Base-by-base conservation (phyloP, 1,140 invertebrate genomes). In the Caenorhabditis briggsae region DNA sequence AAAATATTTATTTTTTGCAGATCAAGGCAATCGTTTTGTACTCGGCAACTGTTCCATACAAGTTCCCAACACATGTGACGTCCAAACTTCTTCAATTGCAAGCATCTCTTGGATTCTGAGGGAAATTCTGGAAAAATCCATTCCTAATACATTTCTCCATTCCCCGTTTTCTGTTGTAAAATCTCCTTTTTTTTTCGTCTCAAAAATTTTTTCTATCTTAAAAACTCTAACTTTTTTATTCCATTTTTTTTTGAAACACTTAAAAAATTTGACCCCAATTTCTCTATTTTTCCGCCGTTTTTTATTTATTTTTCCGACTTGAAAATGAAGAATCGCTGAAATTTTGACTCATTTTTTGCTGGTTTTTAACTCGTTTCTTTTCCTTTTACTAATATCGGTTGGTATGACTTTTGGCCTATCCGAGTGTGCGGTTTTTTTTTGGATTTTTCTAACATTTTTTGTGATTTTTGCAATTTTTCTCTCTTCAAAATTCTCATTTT, bases 11-110 rank as follows among this genome's bases (percentile, higher is more conserved):
- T 53, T 16, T 53, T 53, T 84, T 83, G 33, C 82, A 84, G 83
- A 65, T 84, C 23, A 61, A 83, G 48, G 86, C 86, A 2, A 84
- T 87, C 43, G 82, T 87, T 6, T 43, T 82, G 84, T 87, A 84
- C 86, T 53, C 83, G 46, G 86, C 86, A 41, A 78, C 65, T 20
- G 83, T 87, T 6, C 82, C 82, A 14, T 84, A 87, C 86, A 84
- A 84, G 56, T 84, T 87, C 65, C 86, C 86, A 41, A 50, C 64
- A 2, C 83, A 87, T 58, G 58, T 87, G 25, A 87, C 64, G 12
- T 78, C 86, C 23, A 20, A 65, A 33, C 33, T 87, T 25, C 82
- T 87, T 0, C 58, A 87, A 64, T 25, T 87, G 61, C 86, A 87
- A 50, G 83, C 82, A 16, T 78, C 82, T 12, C 59, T 87, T 20